Conservation (phyloP, 2,113 vertebrate species). For the Platysteira castanea region DNA sequence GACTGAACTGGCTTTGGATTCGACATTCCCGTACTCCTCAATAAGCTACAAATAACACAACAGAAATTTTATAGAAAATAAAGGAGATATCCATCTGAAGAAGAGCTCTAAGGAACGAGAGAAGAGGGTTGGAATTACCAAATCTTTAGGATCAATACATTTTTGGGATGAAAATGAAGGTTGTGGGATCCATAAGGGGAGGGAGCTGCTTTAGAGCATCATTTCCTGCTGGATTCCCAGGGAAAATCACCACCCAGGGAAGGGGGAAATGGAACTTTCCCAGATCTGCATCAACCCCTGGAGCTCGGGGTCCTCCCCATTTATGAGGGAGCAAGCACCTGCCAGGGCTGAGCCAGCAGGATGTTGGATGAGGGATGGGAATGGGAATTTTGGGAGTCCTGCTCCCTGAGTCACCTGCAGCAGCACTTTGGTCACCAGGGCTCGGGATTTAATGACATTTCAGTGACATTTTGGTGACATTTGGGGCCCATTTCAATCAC, state of each 20-base stretch:
- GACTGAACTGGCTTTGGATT: background rate
- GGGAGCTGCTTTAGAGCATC: background rate
- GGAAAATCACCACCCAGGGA: background rate
- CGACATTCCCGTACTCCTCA: background rate
- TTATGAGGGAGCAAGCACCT: background rate
- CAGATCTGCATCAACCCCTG: background rate
- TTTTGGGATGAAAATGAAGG: background rate
- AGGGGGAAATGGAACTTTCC: background rate
- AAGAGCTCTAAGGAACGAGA: background rate
- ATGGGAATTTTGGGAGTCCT: background rate
- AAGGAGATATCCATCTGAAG: background rate
- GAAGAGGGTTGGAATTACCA: background rate
- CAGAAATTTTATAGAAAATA: background rate
- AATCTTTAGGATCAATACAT: background rate
- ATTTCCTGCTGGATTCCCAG: background rate
- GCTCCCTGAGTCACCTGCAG: background rate
- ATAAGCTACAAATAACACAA: background rate
- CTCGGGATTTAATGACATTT: background rate
- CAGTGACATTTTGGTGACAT: background rate
- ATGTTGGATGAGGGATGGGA: background rate
- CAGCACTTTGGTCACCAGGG: background rate
- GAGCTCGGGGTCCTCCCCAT: accelerated
- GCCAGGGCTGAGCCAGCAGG: background rate
- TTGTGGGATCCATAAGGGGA: too few relatives aligned
- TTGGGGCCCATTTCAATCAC: background rate